Conservation (phyloP, 2,888 invertebrate genomes). For the Spisula subtruncata region DNA sequence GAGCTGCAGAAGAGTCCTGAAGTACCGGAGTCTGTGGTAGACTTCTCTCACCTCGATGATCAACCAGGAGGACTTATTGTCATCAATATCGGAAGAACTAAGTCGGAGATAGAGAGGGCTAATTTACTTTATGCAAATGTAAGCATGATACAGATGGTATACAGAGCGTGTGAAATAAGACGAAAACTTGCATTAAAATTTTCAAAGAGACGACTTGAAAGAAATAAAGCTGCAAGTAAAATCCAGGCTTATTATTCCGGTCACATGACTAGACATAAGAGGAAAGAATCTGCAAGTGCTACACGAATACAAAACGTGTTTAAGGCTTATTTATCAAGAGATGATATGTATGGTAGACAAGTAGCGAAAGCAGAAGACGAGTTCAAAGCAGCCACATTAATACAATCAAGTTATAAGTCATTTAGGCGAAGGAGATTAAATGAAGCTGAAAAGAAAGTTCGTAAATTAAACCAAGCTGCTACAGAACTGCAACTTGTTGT, state of each 20-base stretch:
- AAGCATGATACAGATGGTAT: constrained; percentile 64
- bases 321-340: constrained; percentile 50
- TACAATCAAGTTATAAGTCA: constrained; percentile 34
- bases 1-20: constrained; percentile 28
- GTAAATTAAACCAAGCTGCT: constrained; percentile 51
- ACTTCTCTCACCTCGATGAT: constrained; percentile 29
- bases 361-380: constrained; percentile 19
- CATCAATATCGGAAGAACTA: constrained; percentile 67
- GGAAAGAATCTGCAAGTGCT: constrained; percentile 37
- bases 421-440: constrained; percentile 45
- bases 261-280: constrained; percentile 40
- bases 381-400: constrained; percentile 34
- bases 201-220: constrained; percentile 51
- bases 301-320: constrained; percentile 54
- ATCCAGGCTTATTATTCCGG: constrained; percentile 59
- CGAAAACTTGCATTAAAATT: constrained; percentile 57
- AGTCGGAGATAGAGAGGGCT: constrained; percentile 68
- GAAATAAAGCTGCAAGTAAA: constrained; percentile 54
- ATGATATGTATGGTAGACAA: constrained; percentile 32
- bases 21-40: constrained; percentile 28
- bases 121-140: constrained; percentile 55
- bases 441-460: constrained; percentile 43
- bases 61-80: constrained; percentile 51
- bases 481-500: constrained; percentile 47
- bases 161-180: constrained; percentile 59